These are phyloP conservation scores for Alcedo quadribrachys DNA, from an alignment of 2,797 vertebrate genomes.

Conservation along the genomic window DNA sequence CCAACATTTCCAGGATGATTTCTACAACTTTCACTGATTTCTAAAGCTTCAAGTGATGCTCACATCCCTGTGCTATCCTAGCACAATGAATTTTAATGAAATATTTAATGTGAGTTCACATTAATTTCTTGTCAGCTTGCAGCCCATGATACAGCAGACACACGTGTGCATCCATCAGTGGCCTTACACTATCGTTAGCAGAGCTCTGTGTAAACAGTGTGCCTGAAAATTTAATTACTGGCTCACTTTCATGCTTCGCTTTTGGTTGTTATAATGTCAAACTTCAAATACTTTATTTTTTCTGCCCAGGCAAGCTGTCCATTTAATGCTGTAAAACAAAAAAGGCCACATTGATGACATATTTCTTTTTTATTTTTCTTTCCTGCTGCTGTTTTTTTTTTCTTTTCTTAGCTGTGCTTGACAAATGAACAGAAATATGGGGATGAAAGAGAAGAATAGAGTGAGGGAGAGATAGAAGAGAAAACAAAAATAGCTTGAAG, in stretches of 20 bases:
- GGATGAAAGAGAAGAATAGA: constrained; percentile 75
- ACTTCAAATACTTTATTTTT: not conserved
- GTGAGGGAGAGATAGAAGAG: constrained; percentile 64
- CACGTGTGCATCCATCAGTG: not conserved
- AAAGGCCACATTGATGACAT: constrained; percentile 44
- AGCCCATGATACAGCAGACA: not conserved
- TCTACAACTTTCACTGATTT: not conserved
- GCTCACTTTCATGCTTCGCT: not conserved
- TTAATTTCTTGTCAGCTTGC: too few relatives aligned
- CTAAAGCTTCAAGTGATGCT: not conserved
- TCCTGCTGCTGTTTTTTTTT: not conserved
- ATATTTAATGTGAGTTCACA: too few relatives aligned
- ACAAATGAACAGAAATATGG: constrained; percentile 69
- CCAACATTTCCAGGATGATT: not conserved
- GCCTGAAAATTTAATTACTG: not conserved
- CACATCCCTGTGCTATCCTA: not conserved
- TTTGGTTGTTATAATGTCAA: not conserved
- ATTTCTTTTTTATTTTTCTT: constrained; percentile 32
- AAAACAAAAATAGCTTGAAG: constrained; percentile 74
- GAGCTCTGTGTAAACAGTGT: not conserved
- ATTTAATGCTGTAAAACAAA: not conserved
- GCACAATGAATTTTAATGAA: not conserved
- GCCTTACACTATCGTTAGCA: not conserved
- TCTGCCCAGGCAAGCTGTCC: not conserved
- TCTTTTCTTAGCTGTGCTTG: constrained; percentile 33